Evolutionary conservation across 2,113 vertebrate genomes (phyloP).

Genomic region (Chaetops frenatus): DNA sequence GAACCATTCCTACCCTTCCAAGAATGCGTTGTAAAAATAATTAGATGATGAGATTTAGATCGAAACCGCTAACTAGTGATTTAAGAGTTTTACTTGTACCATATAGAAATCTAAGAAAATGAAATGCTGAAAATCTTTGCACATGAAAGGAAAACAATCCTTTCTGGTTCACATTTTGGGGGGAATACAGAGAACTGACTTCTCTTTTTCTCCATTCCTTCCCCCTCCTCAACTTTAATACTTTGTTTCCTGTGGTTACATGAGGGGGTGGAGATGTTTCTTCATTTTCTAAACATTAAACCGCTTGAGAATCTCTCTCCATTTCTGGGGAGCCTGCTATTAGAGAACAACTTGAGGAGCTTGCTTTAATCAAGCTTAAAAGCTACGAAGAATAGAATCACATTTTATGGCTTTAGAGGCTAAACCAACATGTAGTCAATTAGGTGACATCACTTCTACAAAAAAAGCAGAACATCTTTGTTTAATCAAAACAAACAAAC

Average conservation of each 20-base stretch:
- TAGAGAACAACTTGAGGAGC: conserved; percentile 63
- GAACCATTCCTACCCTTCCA: conserved; percentile 73
- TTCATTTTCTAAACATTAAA: conserved; percentile 73
- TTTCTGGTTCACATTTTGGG: conserved; percentile 53
- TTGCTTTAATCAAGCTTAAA: conserved; percentile 79
- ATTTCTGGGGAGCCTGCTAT: conserved; percentile 67
- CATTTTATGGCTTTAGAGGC: conserved; percentile 65
- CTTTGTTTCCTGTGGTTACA: conserved; percentile 77
- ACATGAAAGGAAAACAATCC: conserved; percentile 68
- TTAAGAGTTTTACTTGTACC: conserved; percentile 60
- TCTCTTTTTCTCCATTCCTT: conserved; percentile 10
- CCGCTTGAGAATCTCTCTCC: conserved; percentile 65
- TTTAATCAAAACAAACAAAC: conserved; percentile 79
- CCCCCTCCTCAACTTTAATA: conserved; percentile 61
- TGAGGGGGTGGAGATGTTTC: conserved; percentile 68
- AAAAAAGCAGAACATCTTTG: conserved; percentile 70
- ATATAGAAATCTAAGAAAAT: conserved; percentile 65
- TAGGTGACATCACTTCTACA: conserved; percentile 68
- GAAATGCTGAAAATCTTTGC: conserved; percentile 64
- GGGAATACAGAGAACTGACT: background rate
- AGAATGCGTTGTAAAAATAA: conserved; percentile 79
- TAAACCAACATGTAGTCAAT: conserved; percentile 73
- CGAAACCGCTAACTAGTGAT: conserved; percentile 74
- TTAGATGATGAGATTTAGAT: conserved; percentile 81
- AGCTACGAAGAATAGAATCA: conserved; percentile 58